Conservation (phyloP, 92 coral and sea anemone genomes). For the Palythoa heliodiscus region DNA sequence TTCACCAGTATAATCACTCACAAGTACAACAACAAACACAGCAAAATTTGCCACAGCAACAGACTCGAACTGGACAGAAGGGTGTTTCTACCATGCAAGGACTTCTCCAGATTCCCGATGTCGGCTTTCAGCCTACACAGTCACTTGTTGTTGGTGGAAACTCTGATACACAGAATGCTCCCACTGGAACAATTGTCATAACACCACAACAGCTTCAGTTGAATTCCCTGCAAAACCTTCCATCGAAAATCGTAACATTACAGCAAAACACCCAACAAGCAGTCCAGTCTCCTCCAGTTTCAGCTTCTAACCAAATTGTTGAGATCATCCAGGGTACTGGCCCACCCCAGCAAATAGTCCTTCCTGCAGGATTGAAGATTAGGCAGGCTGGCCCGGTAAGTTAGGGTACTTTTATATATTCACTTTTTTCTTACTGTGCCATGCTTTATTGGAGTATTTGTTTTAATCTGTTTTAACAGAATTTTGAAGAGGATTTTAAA, state of each 20-base stretch:
- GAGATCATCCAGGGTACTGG: constrained; percentile 52
- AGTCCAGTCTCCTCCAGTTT: constrained; percentile 1
- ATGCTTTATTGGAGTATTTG: too few species aligned
- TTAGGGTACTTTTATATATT: background rate
- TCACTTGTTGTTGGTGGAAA: background rate
- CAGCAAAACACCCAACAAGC: constrained; percentile 20
- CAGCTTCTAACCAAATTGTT: constrained; percentile 46
- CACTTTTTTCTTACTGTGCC: background rate
- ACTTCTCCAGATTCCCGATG: constrained; percentile 13
- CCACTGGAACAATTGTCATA: constrained; percentile 26
- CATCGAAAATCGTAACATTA: constrained; percentile 21
- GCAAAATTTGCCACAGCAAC: constrained; percentile 41
- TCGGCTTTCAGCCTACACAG: constrained; percentile 7
- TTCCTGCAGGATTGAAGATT: constrained; percentile 62
- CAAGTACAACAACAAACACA: constrained; percentile 52
- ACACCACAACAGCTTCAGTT: constrained; percentile 37
- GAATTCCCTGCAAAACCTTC: constrained; percentile 7
- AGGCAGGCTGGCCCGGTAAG: constrained; percentile 26
- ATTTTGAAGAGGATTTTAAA: too few species aligned
- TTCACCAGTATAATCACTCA: constrained; percentile 22
- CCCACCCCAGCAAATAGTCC: constrained; percentile 54
- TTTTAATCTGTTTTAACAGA: too few species aligned
- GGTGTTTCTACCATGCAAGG: background rate
- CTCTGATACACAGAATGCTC: constrained; percentile 5
- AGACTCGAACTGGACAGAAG: constrained; percentile 14